phyloP scores from a whole-genome alignment of 2,113 vertebrate genomes.

The Oreochromis niloticus region DNA sequence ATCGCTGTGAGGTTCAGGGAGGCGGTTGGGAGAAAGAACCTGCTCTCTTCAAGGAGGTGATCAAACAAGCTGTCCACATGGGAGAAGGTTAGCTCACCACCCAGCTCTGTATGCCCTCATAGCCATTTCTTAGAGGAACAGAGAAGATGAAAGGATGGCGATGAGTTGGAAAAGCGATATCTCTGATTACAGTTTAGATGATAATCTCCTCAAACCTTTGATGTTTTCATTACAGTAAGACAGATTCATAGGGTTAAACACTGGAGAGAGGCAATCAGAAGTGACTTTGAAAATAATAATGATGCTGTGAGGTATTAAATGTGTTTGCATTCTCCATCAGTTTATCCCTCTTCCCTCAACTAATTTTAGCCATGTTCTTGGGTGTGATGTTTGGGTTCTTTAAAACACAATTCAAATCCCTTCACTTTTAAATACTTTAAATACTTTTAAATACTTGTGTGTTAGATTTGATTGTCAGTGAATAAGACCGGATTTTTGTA shows the following conservation, averaged over 20 bases:
- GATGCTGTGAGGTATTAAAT: neutral
- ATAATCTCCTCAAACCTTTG: neutral
- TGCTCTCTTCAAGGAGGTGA: slow-evolving; percentile 80
- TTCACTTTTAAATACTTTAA: neutral
- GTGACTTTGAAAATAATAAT: neutral
- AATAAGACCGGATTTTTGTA: neutral
- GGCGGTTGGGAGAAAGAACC: slow-evolving; percentile 86
- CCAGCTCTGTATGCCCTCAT: neutral
- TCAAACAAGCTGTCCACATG: slow-evolving; percentile 77
- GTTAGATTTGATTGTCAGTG: neutral
- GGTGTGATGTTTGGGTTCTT: neutral
- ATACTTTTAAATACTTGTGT: neutral
- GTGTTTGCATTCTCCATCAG: neutral
- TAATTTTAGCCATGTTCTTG: neutral
- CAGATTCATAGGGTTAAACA: neutral
- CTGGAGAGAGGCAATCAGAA: neutral
- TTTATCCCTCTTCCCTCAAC: neutral
- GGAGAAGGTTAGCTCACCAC: slow-evolving; percentile 75
- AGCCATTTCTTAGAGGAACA: neutral
- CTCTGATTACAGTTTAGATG: neutral
- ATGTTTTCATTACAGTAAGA: neutral
- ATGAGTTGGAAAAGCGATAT: neutral
- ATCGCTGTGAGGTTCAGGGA: slow-evolving; percentile 86
- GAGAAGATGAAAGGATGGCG: neutral
- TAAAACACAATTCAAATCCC: neutral